Conservation (phyloP, 2,113 vertebrate species). For the Chaenogobius annularis region DNA sequence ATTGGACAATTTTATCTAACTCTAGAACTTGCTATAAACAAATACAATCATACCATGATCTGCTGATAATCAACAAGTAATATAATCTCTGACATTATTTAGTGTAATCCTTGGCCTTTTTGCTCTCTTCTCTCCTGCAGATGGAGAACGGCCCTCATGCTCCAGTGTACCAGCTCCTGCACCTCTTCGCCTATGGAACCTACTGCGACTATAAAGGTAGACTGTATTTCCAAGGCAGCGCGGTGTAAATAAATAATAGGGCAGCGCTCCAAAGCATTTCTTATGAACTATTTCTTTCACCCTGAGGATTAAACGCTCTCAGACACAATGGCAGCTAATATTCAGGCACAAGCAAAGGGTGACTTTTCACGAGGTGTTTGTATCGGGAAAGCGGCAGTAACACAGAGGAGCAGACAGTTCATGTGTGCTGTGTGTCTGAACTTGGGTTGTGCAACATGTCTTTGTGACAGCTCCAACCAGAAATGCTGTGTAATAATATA, state of each 20-base stretch:
- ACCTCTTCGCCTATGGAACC: constrained; percentile 94
- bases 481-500: too few species aligned
- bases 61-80: too few species aligned
- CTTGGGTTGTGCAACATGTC: constrained; percentile 34
- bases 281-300: constrained; percentile 48
- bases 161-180: constrained; percentile 90
- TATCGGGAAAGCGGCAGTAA: constrained; percentile 15
- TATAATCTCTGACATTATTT: neutral
- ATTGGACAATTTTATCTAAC: too few species aligned
- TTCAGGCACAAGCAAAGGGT: constrained; percentile 16
- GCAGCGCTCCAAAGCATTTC: constrained; percentile 47
- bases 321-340: constrained; percentile 38
- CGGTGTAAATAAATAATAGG: constrained; percentile 67
- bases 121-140: constrained; percentile 59
- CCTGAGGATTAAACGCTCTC: constrained; percentile 33
- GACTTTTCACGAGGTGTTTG: constrained; percentile 15
- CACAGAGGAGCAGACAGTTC: constrained; percentile 28
- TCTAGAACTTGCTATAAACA: too few species aligned
- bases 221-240: constrained; percentile 35
- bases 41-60: too few species aligned
- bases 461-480: constrained; percentile 3
- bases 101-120: neutral
- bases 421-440: constrained; percentile 30
- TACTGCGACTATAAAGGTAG: constrained; percentile 94
- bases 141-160: constrained; percentile 92